These are phyloP conservation scores for Sycophila sp. DNA, from an alignment of 1,140 invertebrate species.

Conservation along the genomic window DNA sequence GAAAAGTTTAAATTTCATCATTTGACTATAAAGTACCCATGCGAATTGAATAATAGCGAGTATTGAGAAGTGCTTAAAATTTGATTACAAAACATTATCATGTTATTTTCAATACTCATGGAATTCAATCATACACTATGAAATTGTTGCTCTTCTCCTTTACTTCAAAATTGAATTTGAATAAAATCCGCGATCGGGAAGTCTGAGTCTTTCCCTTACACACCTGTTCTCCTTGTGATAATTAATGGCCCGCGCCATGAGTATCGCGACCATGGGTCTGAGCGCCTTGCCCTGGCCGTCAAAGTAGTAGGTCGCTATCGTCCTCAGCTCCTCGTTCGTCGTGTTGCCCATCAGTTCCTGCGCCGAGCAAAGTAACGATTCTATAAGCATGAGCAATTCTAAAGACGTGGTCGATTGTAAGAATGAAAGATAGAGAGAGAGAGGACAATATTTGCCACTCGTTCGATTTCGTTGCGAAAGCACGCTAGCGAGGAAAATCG, in stretches of 20 bases:
- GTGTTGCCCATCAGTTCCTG: conserved; percentile 83
- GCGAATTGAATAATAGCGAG: too few species aligned
- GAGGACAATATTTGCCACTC: too few species aligned
- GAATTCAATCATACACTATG: too few species aligned
- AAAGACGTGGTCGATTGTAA: too few species aligned
- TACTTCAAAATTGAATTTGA: too few species aligned
- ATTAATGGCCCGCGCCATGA: conserved; percentile 93
- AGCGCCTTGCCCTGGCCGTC: conserved; percentile 96
- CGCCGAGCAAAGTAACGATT: conserved; percentile 53
- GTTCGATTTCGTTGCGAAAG: background rate
- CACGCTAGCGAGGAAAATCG: background rate
- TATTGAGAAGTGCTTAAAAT: too few species aligned
- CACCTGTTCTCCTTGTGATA: conserved; percentile 87
- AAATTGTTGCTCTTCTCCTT: too few species aligned
- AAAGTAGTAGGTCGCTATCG: conserved; percentile 95
- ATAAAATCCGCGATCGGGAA: background rate
- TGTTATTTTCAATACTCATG: too few species aligned
- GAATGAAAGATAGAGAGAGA: too few species aligned
- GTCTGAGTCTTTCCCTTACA: conserved; percentile 48
- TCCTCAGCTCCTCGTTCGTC: conserved; percentile 81
- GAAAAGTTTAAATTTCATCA: too few species aligned
- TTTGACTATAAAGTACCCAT: too few species aligned
- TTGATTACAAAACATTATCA: too few species aligned
- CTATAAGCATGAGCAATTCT: background rate
- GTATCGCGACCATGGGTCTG: conserved; percentile 89